Base-by-base conservation (phyloP, 1,140 invertebrate genomes). In the Grapholita molesta region DNA sequence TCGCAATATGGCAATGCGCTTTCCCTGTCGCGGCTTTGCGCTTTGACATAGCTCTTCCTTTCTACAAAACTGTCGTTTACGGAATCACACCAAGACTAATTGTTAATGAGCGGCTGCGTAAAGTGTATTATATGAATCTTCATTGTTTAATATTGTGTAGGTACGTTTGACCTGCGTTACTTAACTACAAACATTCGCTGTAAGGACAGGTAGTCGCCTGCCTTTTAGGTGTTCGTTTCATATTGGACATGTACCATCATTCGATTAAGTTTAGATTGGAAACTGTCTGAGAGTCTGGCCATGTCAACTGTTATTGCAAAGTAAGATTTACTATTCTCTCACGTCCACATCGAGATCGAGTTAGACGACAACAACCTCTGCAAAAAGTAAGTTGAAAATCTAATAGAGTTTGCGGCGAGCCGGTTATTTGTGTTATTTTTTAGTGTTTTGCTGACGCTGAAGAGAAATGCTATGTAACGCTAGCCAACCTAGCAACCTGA, bases 311-410 rank as follows among this genome's bases (percentile, higher is more conserved):
- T 71, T 79, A 83, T 77, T 79, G 82, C 74, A 83, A 86, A 85
- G 82, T 84, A 84, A 83, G 77, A 82, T 79, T 84, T 80, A 84
- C 79, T 83, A 84, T 88, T 88, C 83, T 86, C 83, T 90, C 82
- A 89, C 85, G 85, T 87, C 80, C 86, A 79, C 82, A 82, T 86
- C 80, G 77, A 82, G 81, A 82, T 85, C 78, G 78, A 84, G 82
- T 84, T 86, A 85, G 81, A 68, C 82, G 85, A 83, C 80, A 81
- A 85, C 83, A 85, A 79, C 84, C 75, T 81, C 74, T 80, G 78
- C 86, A 88, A 89, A 91, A 89, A 88, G 80, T 81, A 86, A 82
- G 76, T 84, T 84, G 79, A 79, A 85, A 89, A 88, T 89, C 83
- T 89, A 87, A 89, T 89, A 87, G 86, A 87, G 83, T 85, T 90